Conservation (phyloP, 2,797 vertebrate species). For the Onychomys torridus region DNA sequence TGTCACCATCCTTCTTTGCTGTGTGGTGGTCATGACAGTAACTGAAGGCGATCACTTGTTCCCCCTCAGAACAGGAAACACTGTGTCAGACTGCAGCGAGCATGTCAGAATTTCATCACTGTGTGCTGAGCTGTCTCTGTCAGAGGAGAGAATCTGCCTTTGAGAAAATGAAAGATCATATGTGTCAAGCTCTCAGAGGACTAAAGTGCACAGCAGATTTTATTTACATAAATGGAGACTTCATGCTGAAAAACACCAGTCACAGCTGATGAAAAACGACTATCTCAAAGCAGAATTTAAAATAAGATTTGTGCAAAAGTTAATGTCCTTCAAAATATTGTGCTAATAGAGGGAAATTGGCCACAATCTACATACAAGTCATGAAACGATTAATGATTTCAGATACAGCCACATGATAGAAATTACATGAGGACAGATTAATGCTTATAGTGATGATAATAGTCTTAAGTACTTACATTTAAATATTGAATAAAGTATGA, state of each 20-base stretch:
- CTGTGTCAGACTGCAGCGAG: neutral
- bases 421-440: neutral
- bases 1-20: conserved; percentile 59
- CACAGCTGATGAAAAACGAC: conserved; percentile 19
- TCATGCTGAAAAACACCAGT: neutral
- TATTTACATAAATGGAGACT: conserved; percentile 42
- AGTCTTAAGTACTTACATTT: conserved; percentile 7
- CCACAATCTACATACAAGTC: conserved; percentile 47
- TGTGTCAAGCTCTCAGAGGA: neutral
- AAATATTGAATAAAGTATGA: conserved; percentile 24
- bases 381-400: conserved; percentile 46
- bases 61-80: conserved; percentile 29
- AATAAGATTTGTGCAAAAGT: neutral
- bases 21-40: neutral
- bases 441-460: neutral
- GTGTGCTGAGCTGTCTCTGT: neutral
- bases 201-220: neutral
- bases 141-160: conserved; percentile 26
- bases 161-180: conserved; percentile 32
- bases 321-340: conserved; percentile 7
- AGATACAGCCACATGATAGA: neutral
- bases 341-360: neutral
- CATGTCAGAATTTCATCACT: conserved; percentile 34
- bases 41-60: conserved; percentile 69
- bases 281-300: conserved; percentile 28